These are phyloP conservation scores for Egretta garzetta DNA, from an alignment of 2,113 vertebrate genomes.

Conservation along the genomic window DNA sequence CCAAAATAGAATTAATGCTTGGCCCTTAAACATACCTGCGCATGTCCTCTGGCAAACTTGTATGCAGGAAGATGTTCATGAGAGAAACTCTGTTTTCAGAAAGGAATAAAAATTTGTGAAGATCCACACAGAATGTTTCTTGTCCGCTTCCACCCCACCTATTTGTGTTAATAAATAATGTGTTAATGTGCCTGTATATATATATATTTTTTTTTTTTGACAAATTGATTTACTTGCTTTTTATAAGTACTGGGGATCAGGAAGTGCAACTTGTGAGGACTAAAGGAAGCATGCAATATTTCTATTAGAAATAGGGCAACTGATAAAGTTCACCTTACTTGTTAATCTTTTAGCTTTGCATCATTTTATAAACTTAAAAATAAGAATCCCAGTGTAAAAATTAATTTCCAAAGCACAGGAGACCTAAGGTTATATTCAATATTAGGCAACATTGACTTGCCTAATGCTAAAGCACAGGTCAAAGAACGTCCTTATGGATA, in stretches of 20 bases:
- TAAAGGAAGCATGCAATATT: background rate
- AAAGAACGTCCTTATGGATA: background rate
- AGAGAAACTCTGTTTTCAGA: background rate
- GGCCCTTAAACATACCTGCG: background rate
- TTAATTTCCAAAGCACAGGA: background rate
- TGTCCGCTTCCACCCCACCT: fast-evolving
- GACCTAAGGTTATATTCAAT: background rate
- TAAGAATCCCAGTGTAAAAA: background rate
- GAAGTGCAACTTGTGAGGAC: background rate
- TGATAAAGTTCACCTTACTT: background rate
- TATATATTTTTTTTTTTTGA: background rate
- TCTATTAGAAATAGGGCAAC: background rate
- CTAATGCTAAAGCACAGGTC: background rate
- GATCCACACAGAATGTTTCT: background rate
- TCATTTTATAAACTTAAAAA: background rate
- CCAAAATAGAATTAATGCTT: background rate
- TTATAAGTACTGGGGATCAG: background rate
- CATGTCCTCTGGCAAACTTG: background rate
- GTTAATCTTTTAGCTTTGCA: background rate
- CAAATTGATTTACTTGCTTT: background rate
- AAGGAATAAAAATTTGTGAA: background rate
- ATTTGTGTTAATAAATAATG: background rate
- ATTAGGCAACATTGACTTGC: background rate
- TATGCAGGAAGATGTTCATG: background rate
- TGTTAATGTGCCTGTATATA: background rate